A percentile compares a stretch with the other conserved stretches of the same genome.
Conservation (phyloP, 1,140 invertebrate genomes). For the Drosophila pandora region DNA sequence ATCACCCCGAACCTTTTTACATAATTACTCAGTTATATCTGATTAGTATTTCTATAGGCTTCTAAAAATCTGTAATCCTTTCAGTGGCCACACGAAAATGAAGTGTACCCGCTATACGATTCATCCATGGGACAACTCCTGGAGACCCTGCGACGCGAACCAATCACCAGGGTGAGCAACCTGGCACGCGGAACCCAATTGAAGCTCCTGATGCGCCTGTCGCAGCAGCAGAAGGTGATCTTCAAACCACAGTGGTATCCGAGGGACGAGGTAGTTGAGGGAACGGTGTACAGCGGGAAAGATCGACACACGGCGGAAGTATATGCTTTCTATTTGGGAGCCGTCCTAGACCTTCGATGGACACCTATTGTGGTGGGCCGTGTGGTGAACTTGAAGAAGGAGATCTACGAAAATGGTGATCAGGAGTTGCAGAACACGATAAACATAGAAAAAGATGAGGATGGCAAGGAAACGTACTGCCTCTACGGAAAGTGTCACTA, state of each 20-base stretch:
- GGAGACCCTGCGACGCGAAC: constrained; percentile 87
- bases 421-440: constrained; percentile 85
- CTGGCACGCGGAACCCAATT: constrained; percentile 94
- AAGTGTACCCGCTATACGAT: constrained; percentile 87
- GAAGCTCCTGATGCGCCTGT: constrained; percentile 91
- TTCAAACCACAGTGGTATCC: constrained; percentile 97
- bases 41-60: background rate
- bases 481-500: constrained; percentile 96
- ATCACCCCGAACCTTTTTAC: background rate
- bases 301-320: constrained; percentile 97
- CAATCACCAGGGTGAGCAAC: constrained; percentile 90
- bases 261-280: constrained; percentile 89
- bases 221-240: constrained; percentile 91
- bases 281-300: constrained; percentile 93
- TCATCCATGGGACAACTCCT: constrained; percentile 89
- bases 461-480: constrained; percentile 86
- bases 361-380: constrained; percentile 92
- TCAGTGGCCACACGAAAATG: constrained; percentile 89
- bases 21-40: background rate
- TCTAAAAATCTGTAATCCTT: constrained; percentile 16
- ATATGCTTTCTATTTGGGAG: constrained; percentile 95
- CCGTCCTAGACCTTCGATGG: constrained; percentile 90
- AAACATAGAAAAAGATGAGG: constrained; percentile 79
- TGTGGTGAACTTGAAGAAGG: constrained; percentile 89
- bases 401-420: constrained; percentile 90